phyloP scores from a whole-genome alignment of 2,888 invertebrate species.

The Branchipolynoe longqiensis region DNA sequence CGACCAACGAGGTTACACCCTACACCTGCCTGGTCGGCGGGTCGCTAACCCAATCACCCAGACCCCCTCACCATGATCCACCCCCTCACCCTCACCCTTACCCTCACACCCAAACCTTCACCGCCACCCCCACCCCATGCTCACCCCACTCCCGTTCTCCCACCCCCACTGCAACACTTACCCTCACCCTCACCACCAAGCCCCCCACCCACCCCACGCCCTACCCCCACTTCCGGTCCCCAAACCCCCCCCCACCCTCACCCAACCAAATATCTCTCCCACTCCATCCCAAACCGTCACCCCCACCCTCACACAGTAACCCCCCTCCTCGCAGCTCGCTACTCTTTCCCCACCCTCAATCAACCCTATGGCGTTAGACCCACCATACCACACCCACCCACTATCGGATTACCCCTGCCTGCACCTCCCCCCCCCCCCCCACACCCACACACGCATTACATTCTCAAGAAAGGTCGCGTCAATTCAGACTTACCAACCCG shows the following conservation, averaged over 20 bases:
- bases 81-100: neutral
- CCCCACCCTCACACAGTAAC: slow-evolving; percentile 1
- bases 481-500: no score
- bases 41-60: no score
- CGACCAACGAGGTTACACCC: no score
- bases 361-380: no score
- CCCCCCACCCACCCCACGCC: neutral
- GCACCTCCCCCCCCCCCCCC: no score
- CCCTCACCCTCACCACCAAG: neutral
- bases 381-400: neutral
- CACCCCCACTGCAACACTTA: neutral
- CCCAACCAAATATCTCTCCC: slow-evolving; percentile 41
- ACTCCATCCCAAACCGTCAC: slow-evolving; percentile 5
- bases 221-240: slow-evolving; percentile 22
- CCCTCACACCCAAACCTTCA: neutral
- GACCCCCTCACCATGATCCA: no score
- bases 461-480: no score
- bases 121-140: neutral
- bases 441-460: neutral
- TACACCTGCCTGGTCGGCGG: no score
- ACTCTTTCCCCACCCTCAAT: neutral
- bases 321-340: neutral
- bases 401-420: no score
- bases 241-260: neutral
- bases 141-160: neutral